phyloP scores from a whole-genome alignment of 2,113 vertebrate species.

The Meleagris gallopavo region DNA sequence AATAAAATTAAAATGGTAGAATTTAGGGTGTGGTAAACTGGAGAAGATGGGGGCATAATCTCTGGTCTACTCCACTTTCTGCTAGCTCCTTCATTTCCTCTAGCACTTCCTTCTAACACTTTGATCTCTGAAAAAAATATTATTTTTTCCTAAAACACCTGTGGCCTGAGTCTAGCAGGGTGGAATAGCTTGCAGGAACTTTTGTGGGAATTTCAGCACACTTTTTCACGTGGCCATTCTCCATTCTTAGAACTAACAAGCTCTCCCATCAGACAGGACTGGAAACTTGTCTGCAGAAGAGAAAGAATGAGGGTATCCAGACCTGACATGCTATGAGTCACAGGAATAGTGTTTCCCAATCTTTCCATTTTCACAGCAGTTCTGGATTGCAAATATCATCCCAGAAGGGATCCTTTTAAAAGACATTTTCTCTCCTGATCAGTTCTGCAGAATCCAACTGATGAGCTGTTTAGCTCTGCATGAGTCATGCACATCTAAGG shows the following conservation, averaged over 20 bases:
- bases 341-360: not conserved
- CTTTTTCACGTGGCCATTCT: not conserved
- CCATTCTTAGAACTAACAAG: not conserved
- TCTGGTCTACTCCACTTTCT: not conserved
- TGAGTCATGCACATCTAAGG: not conserved
- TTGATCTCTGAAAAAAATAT: not conserved
- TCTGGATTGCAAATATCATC: not conserved
- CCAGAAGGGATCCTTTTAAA: not conserved
- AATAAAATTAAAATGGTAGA: not conserved
- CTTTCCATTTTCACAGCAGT: not conserved
- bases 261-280: not conserved
- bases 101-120: not conserved
- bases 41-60: not conserved
- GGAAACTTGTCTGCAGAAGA: not conserved
- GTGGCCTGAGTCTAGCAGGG: not conserved
- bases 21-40: not conserved
- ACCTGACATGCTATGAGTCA: not conserved
- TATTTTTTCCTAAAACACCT: not conserved
- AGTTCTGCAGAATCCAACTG: not conserved
- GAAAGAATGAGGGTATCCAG: not conserved
- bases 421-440: not conserved
- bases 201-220: not conserved
- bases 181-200: not conserved
- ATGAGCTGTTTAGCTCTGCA: not conserved
- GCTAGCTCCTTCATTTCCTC: not conserved